phyloP scores from a whole-genome alignment of 2,113 vertebrate species.

The Oreochromis niloticus region DNA sequence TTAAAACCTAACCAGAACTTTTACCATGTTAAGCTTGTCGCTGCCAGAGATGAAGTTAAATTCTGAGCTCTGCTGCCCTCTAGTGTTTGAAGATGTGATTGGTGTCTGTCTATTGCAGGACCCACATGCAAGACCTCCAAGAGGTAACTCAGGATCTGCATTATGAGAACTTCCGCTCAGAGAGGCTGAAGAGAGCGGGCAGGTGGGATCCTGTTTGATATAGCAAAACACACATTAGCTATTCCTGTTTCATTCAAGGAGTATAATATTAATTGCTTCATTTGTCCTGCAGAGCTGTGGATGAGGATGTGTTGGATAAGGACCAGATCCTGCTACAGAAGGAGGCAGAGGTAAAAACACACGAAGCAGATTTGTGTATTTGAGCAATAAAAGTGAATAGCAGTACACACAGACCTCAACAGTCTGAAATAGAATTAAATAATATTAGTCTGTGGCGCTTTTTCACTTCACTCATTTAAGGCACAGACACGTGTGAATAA shows the following conservation, averaged over 20 bases:
- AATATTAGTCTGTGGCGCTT: accelerated
- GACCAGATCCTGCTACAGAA: slow-evolving; percentile 92
- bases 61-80: slow-evolving; percentile 34
- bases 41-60: background rate
- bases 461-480: background rate
- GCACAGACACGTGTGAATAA: background rate
- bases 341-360: slow-evolving; percentile 82
- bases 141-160: slow-evolving; percentile 87
- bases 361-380: background rate
- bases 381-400: background rate
- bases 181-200: slow-evolving; percentile 83
- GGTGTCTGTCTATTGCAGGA: slow-evolving; percentile 57
- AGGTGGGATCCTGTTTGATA: slow-evolving; percentile 62
- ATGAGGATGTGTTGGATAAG: slow-evolving; percentile 88
- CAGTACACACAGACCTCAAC: accelerated
- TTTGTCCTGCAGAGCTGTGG: slow-evolving; percentile 72
- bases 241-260: background rate
- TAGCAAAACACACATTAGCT: background rate
- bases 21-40: background rate
- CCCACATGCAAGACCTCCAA: slow-evolving; percentile 89
- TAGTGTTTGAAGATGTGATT: slow-evolving; percentile 10
- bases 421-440: accelerated
- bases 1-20: background rate
- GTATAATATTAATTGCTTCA: background rate
- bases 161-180: slow-evolving; percentile 89